Evolutionary conservation across 2,797 vertebrate species (phyloP).

Genomic region (Rhinella marina): DNA sequence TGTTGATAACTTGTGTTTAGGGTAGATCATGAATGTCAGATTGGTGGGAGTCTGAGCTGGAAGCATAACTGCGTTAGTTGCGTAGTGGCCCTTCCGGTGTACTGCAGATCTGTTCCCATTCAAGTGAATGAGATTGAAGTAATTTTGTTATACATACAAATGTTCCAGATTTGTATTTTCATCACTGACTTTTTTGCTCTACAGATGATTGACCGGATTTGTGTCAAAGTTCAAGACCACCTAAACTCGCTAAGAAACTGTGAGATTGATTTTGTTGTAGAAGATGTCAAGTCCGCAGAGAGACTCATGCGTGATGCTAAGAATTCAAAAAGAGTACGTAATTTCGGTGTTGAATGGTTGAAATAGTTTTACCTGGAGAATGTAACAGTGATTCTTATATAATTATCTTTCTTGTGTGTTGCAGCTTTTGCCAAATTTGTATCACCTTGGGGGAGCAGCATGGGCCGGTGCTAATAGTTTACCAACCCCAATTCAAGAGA

Average conservation of each 20-base stretch:
- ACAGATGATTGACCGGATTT: conserved; percentile 97
- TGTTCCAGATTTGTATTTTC: neutral
- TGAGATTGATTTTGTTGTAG: conserved; percentile 83
- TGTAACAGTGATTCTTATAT: neutral
- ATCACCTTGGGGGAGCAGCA: conserved; percentile 87
- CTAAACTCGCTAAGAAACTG: conserved; percentile 93
- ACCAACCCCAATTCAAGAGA: conserved; percentile 90
- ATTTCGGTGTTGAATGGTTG: neutral
- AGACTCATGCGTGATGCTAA: conserved; percentile 92
- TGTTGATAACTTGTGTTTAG: too few species aligned
- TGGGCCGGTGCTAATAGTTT: conserved; percentile 83
- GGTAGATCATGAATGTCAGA: too few species aligned
- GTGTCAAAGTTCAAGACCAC: conserved; percentile 97
- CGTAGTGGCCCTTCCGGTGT: too few species aligned
- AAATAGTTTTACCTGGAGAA: neutral
- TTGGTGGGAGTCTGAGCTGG: too few species aligned
- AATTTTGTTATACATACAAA: neutral
- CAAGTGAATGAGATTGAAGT: too few species aligned
- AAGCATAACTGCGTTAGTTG: too few species aligned
- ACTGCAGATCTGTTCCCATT: too few species aligned
- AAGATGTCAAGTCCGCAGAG: conserved; percentile 90
- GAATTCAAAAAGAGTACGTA: conserved; percentile 94
- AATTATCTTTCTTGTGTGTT: conserved; percentile 40
- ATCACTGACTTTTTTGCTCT: conserved; percentile 34
- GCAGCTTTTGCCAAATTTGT: conserved; percentile 92